phyloP scores from a whole-genome alignment of 2,888 invertebrate species.

The Drosophila neoperkinsi region DNA sequence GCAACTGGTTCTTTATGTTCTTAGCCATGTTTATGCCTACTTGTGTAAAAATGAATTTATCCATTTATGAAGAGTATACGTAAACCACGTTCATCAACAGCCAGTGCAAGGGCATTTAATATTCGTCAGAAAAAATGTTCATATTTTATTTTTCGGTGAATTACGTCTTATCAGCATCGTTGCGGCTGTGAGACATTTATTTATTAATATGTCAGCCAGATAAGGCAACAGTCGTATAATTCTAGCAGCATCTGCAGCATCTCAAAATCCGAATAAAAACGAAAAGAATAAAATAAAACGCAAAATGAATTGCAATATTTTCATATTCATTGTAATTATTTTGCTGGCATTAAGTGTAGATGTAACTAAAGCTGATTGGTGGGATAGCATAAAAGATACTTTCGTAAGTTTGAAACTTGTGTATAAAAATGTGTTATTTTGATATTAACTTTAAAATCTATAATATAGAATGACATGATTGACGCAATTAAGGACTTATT shows the following conservation, averaged over 20 bases:
- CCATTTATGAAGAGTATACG: neutral
- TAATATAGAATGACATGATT: conserved; percentile 34
- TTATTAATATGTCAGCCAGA: conserved; percentile 41
- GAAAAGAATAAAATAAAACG: neutral
- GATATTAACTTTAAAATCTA: neutral
- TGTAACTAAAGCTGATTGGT: conserved; percentile 34
- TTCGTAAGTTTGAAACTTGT: conserved; percentile 36
- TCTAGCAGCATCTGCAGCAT: conserved; percentile 35
- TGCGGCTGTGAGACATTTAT: conserved; percentile 33
- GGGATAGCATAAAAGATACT: conserved; percentile 43
- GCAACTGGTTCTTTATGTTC: neutral
- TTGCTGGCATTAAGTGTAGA: conserved; percentile 39
- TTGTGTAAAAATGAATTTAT: fast-evolving
- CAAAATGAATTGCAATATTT: conserved; percentile 45
- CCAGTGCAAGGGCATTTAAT: conserved; percentile 7
- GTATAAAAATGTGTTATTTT: neutral
- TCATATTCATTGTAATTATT: conserved; percentile 29
- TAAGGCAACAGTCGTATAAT: conserved; percentile 39
- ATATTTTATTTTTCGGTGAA: conserved; percentile 17
- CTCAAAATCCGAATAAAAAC: neutral
- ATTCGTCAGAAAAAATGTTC: neutral
- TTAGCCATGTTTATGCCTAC: neutral
- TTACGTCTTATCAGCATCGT: conserved; percentile 38
- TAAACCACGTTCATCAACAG: neutral
- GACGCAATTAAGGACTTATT: conserved; percentile 47